phyloP scores from a whole-genome alignment of 2,113 vertebrate genomes.

The Daboia siamensis region DNA sequence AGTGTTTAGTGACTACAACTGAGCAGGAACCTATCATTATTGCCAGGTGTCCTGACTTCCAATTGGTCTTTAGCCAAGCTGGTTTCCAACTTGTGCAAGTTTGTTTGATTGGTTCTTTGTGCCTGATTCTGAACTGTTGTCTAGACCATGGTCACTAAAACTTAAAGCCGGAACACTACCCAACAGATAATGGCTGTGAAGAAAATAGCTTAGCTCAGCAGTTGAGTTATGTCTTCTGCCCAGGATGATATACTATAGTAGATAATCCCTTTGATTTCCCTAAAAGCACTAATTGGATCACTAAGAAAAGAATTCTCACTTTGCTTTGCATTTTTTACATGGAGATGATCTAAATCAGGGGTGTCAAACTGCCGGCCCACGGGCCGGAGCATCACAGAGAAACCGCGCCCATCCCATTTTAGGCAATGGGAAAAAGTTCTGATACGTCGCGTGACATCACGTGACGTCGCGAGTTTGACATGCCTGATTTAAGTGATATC shows the following conservation, averaged over 20 bases:
- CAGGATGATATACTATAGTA: background rate
- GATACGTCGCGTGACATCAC: too few species aligned
- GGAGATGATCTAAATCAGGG: too few species aligned
- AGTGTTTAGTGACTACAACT: background rate
- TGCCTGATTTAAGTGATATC: too few species aligned
- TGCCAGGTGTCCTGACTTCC: background rate
- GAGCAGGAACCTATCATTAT: background rate
- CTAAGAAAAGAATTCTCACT: background rate
- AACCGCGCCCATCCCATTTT: too few species aligned
- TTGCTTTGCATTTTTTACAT: background rate
- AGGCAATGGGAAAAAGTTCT: too few species aligned
- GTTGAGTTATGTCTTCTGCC: background rate
- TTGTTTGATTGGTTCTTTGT: background rate
- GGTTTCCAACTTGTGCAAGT: background rate
- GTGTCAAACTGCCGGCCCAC: too few species aligned
- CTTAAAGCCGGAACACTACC: background rate
- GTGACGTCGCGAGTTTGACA: too few species aligned
- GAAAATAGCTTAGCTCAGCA: background rate
- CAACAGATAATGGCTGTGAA: background rate
- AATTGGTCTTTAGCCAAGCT: background rate
- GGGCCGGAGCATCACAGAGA: too few species aligned
- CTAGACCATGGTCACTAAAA: background rate
- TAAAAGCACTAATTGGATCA: background rate
- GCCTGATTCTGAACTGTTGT: background rate
- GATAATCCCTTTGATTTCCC: background rate